Conservation (phyloP, 2,113 vertebrate genomes). For the Pantherophis guttatus region DNA sequence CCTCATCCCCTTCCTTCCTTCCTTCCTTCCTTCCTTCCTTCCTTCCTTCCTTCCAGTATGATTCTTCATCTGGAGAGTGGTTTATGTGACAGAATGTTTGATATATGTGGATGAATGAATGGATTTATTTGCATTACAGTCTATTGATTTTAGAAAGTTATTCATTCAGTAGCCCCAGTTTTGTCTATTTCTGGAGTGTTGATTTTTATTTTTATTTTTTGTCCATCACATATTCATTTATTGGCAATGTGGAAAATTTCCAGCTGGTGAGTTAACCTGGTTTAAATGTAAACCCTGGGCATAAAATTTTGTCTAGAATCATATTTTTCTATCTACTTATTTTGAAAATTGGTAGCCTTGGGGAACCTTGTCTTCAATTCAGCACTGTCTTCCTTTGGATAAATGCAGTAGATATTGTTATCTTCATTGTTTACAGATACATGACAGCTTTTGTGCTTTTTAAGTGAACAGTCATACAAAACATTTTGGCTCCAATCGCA, state of each 20-base stretch:
- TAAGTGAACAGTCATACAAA: background rate
- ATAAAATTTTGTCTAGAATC: background rate
- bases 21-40: no score
- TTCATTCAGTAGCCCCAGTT: background rate
- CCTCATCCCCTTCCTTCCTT: background rate
- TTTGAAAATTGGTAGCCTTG: background rate
- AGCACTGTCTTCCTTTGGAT: background rate
- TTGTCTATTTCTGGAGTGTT: background rate
- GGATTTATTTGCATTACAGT: background rate
- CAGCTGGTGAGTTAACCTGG: background rate
- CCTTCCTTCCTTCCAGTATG: background rate
- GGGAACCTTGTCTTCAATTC: background rate
- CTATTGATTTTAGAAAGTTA: background rate
- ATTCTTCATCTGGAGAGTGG: background rate
- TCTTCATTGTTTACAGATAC: background rate
- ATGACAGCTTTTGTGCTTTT: background rate
- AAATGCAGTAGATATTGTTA: background rate
- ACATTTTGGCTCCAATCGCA: background rate
- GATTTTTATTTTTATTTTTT: background rate
- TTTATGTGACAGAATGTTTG: background rate
- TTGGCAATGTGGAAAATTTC: background rate
- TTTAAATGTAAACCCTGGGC: background rate
- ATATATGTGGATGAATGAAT: background rate
- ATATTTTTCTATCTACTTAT: background rate
- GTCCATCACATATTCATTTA: background rate